phyloP scores from a whole-genome alignment of 92 coral and sea anemone genomes.

The Muricea muricata region DNA sequence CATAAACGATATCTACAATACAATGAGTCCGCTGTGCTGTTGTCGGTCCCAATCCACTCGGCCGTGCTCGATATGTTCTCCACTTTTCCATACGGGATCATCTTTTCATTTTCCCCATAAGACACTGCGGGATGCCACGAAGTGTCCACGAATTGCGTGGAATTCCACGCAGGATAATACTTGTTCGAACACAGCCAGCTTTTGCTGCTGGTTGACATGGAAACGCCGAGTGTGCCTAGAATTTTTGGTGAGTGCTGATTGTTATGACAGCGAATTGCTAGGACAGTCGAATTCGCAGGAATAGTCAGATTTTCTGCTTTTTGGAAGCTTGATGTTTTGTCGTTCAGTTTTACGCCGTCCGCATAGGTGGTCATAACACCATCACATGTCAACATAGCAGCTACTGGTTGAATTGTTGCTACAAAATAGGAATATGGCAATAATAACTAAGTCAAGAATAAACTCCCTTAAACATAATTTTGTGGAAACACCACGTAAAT shows the following conservation, averaged over 20 bases:
- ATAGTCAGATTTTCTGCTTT: not conserved
- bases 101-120: not conserved
- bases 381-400: conserved; percentile 13
- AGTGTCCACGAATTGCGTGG: not conserved
- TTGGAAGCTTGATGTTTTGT: not conserved
- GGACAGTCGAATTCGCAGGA: not conserved
- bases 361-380: not conserved
- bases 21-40: not conserved
- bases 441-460: no score
- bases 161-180: not conserved
- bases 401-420: not conserved
- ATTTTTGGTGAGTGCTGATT: not conserved
- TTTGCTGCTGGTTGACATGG: not conserved
- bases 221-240: not conserved
- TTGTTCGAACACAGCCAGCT: conserved; percentile 1
- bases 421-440: not conserved
- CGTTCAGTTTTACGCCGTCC: not conserved
- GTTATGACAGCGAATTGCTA: not conserved
- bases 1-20: conserved; percentile 4
- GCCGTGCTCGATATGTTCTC: not conserved
- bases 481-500: no score
- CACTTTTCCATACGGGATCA: not conserved
- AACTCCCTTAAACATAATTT: no score
- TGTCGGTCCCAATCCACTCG: conserved; percentile 16
- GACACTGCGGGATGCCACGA: conserved; percentile 15